Evolutionary conservation across 2,888 invertebrate species (phyloP), one percentile per base, ranked within the genome.

Genomic region (Leucania comma): DNA sequence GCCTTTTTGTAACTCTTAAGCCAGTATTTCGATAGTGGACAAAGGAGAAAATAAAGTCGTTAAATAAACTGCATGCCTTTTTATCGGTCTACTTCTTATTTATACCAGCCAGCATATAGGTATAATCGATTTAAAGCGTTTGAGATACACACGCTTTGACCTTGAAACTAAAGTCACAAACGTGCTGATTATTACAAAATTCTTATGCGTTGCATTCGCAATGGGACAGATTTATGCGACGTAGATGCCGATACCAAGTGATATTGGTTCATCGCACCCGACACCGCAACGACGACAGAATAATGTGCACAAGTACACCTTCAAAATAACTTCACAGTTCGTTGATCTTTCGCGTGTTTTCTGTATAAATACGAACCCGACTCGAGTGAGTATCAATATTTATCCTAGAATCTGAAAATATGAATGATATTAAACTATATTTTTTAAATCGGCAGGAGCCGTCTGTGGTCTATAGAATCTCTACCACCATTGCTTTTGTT

Each of bases 211-310:
- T 71, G 67, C 74, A 75, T 81, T 72, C 57, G 72, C 66, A 82
- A 63, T 78, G 68, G 65, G 71, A 56, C 74, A 74, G 61, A 85
- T 80, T 80, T 79, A 77, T 77, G 68, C 74, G 72, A 84, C 72
- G 50, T 78, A 78, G 73, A 72, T 79, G 78, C 75, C 80, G 82
- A 83, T 81, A 81, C 82, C 82, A 76, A 86, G 86, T 82, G 83
- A 83, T 84, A 82, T 76, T 83, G 84, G 88, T 89, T 89, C 89
- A 88, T 86, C 79, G 89, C 81, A 86, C 89, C 76, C 80, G 62
- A 75, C 77, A 84, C 68, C 77, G 78, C 79, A 85, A 80, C 78
- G 82, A 78, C 77, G 75, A 83, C 82, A 72, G 78, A 86, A 85
- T 85, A 86, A 82, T 82, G 78, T 83, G 81, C 72, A 79, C 71